Evolutionary conservation across 92 coral and sea anemone genomes (phyloP).

Genomic region (Actinernus sp.): DNA sequence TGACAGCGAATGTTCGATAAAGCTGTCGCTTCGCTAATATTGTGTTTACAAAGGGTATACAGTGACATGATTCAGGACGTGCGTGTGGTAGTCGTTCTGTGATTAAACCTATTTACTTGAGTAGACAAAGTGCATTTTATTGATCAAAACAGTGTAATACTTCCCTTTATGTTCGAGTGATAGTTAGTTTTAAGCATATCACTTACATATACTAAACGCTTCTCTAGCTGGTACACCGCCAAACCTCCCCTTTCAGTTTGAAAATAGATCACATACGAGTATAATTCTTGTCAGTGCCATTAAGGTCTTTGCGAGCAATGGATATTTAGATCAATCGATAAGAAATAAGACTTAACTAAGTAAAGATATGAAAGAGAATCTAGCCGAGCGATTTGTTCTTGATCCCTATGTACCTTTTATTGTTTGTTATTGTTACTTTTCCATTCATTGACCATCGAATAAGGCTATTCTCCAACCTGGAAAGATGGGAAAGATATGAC

Average conservation of each 20-base stretch:
- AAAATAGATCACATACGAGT: not conserved
- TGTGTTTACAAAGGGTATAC: too few relatives aligned
- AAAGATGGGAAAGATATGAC: not conserved
- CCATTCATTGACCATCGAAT: not conserved
- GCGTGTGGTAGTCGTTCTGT: conserved; percentile 23
- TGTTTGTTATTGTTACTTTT: not conserved
- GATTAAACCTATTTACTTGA: conserved; percentile 43
- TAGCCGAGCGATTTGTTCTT: conserved; percentile 19
- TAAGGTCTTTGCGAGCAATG: conserved; percentile 27
- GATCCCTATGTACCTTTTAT: conserved; percentile 12
- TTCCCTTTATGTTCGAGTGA: conserved; percentile 13
- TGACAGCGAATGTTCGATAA: too few relatives aligned
- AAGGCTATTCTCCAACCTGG: not conserved
- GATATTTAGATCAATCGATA: conserved; percentile 11
- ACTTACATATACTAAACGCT: not conserved
- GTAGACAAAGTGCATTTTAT: conserved; percentile 59
- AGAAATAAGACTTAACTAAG: conserved; percentile 15
- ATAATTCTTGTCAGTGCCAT: too few relatives aligned
- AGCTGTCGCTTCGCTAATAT: too few relatives aligned
- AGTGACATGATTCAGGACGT: too few relatives aligned
- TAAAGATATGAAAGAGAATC: conserved; percentile 14
- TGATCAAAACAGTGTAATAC: conserved; percentile 39
- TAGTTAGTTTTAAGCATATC: conserved; percentile 15
- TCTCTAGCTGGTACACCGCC: not conserved
- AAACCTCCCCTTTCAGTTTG: not conserved